Base-by-base conservation (phyloP, 2,797 vertebrate genomes). In the Macrochelys suwanniensis region DNA sequence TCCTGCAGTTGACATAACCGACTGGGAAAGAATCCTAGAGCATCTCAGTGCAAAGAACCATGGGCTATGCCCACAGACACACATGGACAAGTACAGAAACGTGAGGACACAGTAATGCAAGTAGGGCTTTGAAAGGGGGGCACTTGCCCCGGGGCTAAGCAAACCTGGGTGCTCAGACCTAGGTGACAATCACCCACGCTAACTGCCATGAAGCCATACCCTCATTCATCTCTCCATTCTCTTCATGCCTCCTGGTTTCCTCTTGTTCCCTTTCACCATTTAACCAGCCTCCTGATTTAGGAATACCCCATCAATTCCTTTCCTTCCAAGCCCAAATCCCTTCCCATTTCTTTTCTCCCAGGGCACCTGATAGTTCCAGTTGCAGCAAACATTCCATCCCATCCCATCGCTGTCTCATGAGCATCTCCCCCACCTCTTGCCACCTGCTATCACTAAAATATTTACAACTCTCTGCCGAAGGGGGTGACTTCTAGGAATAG, bases 401-500 rank as follows among this genome's bases (percentile, higher is more conserved):
- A 11, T 15, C 7, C 28, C 26, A 85, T 4, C 33, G 9, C 71
- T 85, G 65, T n/a, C 68, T 68, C 79, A 49, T 0, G 0, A n/a
- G 2, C n/a, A 50, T 37, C 71, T 74, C 87, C 53, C 19, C 71
- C 77, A 84, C 19, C 80, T 89, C 82, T 16, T 88, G 88, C 89
- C 83, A 85, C 76, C 45, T 53, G 53, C 88, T 61, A 12, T 23
- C 79, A 51, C 89, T 95, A 57, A 96, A 95, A 96, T 84, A 95
- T 94, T 93, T 83, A 94, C 87, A 31, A 82, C 85, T 92, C 47
- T 47, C 85, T 13, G 6, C 92, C 85, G 78, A 90, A 50, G 33
- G 42, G 56, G 51, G 19, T 26, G 51, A 94, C 57, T 94, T 97
- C 94, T 93, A 96, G 96, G 95, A 95, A 96, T 50, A 95, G 92